These are phyloP conservation scores for Neoitamus cyanurus DNA, from an alignment of 2,888 invertebrate genomes.

Conservation along the genomic window DNA sequence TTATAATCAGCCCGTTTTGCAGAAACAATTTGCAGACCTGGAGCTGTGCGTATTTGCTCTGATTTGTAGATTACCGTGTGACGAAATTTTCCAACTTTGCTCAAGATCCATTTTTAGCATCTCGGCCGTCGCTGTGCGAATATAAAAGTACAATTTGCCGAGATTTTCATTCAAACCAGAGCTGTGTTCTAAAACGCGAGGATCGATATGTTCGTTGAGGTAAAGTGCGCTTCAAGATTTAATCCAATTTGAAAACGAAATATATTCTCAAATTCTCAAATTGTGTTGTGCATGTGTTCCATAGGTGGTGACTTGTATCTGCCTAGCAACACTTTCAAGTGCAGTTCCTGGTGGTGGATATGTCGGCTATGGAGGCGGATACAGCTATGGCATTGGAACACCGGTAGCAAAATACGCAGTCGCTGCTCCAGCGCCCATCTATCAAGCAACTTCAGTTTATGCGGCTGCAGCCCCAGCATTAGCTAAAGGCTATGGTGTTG, in stretches of 20 bases:
- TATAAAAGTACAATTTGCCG: constrained; percentile 64
- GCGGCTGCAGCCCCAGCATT: constrained; percentile 30
- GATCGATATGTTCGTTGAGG: constrained; percentile 64
- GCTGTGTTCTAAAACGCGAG: constrained; percentile 63
- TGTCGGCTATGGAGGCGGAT: background rate
- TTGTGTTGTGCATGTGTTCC: constrained; percentile 21
- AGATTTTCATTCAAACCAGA: constrained; percentile 64
- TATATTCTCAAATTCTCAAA: background rate
- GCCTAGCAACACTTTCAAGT: constrained; percentile 58
- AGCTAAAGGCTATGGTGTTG: constrained; percentile 20
- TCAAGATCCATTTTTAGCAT: constrained; percentile 48
- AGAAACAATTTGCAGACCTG: background rate
- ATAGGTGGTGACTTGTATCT: constrained; percentile 60
- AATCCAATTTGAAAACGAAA: background rate
- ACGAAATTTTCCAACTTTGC: constrained; percentile 41
- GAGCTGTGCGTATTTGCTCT: background rate
- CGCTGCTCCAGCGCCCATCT: constrained; percentile 41
- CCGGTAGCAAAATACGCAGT: constrained; percentile 45
- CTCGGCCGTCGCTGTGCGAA: constrained; percentile 42
- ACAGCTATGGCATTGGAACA: constrained; percentile 4
- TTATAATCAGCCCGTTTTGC: constrained; percentile 37
- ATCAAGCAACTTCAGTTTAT: constrained; percentile 40
- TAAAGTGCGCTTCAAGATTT: constrained; percentile 55
- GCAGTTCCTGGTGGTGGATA: constrained; percentile 58
- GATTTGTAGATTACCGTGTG: constrained; percentile 37